A percentile compares a stretch with the other conserved stretches of the same genome.
These are phyloP conservation scores for Galeopterus variegatus DNA, from an alignment of 2,113 vertebrate species.

Conservation along the genomic window DNA sequence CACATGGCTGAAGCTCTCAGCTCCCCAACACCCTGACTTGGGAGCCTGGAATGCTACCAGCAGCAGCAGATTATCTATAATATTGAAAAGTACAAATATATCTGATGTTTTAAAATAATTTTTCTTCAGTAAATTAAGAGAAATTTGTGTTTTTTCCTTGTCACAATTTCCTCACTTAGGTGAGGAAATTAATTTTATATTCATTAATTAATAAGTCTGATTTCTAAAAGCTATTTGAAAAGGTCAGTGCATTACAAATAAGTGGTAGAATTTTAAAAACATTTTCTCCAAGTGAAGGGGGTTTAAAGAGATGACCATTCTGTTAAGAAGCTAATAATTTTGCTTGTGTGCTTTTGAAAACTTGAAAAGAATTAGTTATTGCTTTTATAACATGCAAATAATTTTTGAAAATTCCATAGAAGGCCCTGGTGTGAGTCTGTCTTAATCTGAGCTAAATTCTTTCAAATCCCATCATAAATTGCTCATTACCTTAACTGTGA, in stretches of 20 bases:
- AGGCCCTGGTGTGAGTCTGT: neutral
- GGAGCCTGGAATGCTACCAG: no score
- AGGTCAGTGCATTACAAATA: neutral
- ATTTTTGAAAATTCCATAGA: slow-evolving; percentile 45
- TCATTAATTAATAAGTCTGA: neutral
- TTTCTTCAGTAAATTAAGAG: slow-evolving; percentile 3
- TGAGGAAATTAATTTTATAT: no score
- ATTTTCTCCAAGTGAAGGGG: neutral
- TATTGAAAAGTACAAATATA: neutral
- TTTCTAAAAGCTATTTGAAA: slow-evolving; percentile 27
- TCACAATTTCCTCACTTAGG: neutral
- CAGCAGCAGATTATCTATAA: neutral
- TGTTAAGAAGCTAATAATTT: slow-evolving; percentile 26
- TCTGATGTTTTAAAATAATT: slow-evolving; percentile 30
- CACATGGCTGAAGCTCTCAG: no score
- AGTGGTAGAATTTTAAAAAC: neutral
- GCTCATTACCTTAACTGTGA: slow-evolving; percentile 19
- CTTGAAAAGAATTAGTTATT: neutral
- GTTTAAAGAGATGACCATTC: slow-evolving; percentile 28
- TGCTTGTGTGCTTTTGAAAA: neutral
- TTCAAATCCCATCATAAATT: slow-evolving; percentile 23
- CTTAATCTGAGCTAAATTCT: slow-evolving; percentile 59
- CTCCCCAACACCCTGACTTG: no score
- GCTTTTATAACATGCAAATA: slow-evolving; percentile 1
- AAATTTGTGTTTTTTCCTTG: neutral